These are phyloP conservation scores for Cacatua alba DNA, from an alignment of 2,113 vertebrate genomes.

Conservation along the genomic window DNA sequence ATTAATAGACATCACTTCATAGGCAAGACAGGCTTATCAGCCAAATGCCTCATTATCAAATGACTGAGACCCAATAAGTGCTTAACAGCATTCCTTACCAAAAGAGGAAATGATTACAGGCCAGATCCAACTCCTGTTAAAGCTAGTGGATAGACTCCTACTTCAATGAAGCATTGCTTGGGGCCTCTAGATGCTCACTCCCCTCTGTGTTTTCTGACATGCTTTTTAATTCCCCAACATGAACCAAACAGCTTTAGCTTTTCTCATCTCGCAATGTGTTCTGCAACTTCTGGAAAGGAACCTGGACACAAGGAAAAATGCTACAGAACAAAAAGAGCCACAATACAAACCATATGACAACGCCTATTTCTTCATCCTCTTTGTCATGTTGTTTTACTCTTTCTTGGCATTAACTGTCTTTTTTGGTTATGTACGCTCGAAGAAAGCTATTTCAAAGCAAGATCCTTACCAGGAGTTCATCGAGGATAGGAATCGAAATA, in stretches of 20 bases:
- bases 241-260: constrained; percentile 80
- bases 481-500: constrained; percentile 62
- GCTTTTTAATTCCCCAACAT: constrained; percentile 38
- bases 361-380: constrained; percentile 88
- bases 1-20: constrained; percentile 39
- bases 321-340: constrained; percentile 70
- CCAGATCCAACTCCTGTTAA: not conserved
- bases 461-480: constrained; percentile 85
- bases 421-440: constrained; percentile 81
- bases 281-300: constrained; percentile 82
- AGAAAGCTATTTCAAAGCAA: constrained; percentile 82
- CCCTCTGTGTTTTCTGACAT: constrained; percentile 21
- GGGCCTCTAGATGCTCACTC: constrained; percentile 14
- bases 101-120: constrained; percentile 67
- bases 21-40: constrained; percentile 34
- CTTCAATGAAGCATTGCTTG: not conserved
- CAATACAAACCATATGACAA: constrained; percentile 87
- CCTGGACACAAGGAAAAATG: constrained; percentile 64
- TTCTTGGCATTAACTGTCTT: constrained; percentile 87
- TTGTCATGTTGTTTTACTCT: constrained; percentile 92
- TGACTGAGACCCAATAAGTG: constrained; percentile 35
- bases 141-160: not conserved
- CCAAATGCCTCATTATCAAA: constrained; percentile 57
- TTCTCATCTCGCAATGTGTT: constrained; percentile 78
- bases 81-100: constrained; percentile 79